Base-by-base conservation (phyloP, 2,888 invertebrate genomes). In the Podotricha telesiphe region DNA sequence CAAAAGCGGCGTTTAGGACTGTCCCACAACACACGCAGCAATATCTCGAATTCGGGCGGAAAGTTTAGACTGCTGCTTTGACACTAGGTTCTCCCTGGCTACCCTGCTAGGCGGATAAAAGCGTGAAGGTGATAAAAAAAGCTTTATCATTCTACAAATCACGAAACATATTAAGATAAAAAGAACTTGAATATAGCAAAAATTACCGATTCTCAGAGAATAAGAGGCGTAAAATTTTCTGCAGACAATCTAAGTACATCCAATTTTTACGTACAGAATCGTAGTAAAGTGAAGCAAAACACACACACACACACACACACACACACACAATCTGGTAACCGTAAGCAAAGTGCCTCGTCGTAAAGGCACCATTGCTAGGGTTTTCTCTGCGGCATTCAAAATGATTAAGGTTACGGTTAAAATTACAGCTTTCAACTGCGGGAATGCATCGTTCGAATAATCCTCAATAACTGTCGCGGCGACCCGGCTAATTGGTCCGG, bases 401-500 rank as follows among this genome's bases (percentile, higher is more conserved):
- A 61, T 47, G 28, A 67, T 62, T 20, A 61, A 53, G 47, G 53
- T 62, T 17, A 62, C 45, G 19, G 2, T 28, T 62, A 37, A 62
- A 55, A 53, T 67, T 47, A 47, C 47, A 62, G 42, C 53, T 67
- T 59, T 64, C 40, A 40, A 64, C 63, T 47, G 53, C 64, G 47
- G 51, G 64, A 67, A 64, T 67, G 64, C 59, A 67, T 68, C 42
- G 59, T 67, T 47, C 67, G 64, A 70, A 67, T 67, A 70, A 67
- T 67, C 48, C 58, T 50, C n/a, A 64, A 67, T 34, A 51, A 42
- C 58, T 67, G 61, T 67, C 45, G 67, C 58, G 53, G 68, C 42
- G 51, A n/a, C 51, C 47, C 37, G 45, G 63, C 68, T 71, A 66
- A 71, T 68, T 68, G 68, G 68, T 65, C 42, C 58, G 37, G 37